Percentiles rank a stretch among this genome's conserved stretches.
Evolutionary conservation across 2,797 vertebrate species (phyloP).

Genomic region (Micropoecilia bifurca): DNA sequence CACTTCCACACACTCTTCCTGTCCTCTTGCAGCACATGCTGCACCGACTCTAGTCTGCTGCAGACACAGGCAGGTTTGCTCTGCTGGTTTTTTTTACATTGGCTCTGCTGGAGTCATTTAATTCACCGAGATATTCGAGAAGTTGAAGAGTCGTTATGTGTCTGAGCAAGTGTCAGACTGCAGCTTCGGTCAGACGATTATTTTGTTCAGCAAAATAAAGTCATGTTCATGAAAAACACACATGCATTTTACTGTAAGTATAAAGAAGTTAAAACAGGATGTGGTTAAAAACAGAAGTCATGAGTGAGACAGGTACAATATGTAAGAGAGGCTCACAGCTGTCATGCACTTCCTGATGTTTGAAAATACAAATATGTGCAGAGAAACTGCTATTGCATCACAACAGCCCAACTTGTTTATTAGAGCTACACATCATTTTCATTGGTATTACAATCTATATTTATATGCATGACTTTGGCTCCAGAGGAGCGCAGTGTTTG

Average conservation of each 20-base stretch:
- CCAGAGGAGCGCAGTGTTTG: constrained; percentile 28
- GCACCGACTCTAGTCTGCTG: constrained; percentile 16
- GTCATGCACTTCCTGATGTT: constrained; percentile 43
- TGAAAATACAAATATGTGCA: not conserved
- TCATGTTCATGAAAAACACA: constrained; percentile 23
- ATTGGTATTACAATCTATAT: constrained; percentile 2
- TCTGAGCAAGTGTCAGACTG: not conserved
- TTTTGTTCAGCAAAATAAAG: constrained; percentile 20
- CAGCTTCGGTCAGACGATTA: constrained; percentile 5
- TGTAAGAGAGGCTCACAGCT: constrained; percentile 28
- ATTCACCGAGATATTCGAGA: not conserved
- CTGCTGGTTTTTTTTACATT: no score
- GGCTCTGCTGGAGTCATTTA: not conserved
- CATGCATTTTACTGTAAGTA: constrained; percentile 26
- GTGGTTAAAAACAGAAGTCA: constrained; percentile 36
- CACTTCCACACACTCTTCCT: constrained; percentile 20
- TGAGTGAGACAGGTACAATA: constrained; percentile 16
- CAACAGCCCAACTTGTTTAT: not conserved
- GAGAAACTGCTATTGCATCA: not conserved
- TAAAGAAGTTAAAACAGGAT: constrained; percentile 57
- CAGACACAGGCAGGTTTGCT: constrained; percentile 10
- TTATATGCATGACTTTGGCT: not conserved
- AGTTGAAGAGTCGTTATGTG: not conserved
- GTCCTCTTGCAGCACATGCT: constrained; percentile 5
- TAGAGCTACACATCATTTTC: not conserved